Conservation (phyloP, 2,888 invertebrate genomes). For the Spilarctia lutea region DNA sequence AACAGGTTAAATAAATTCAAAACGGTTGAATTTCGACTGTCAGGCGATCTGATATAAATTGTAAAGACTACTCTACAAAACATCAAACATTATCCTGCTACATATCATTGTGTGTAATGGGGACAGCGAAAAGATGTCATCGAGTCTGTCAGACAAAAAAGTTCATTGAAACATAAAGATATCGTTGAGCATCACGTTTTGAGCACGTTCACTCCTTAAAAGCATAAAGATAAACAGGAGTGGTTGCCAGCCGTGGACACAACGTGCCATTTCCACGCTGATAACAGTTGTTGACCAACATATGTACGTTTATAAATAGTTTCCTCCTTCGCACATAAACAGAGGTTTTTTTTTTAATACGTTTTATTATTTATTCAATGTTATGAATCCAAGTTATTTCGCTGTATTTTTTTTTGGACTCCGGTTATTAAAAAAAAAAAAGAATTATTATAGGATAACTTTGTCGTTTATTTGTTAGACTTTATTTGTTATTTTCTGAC, state of each 20-base stretch:
- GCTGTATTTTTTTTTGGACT: no score
- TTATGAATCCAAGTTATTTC: no score
- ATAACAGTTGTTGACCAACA: conserved; percentile 27
- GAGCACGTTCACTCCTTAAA: conserved; percentile 30
- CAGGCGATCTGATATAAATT: not conserved
- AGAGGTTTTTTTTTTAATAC: not conserved
- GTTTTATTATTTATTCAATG: not conserved
- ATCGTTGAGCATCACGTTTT: conserved; percentile 27
- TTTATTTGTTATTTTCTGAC: no score
- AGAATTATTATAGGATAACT: no score
- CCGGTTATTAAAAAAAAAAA: no score
- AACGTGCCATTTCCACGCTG: conserved; percentile 31
- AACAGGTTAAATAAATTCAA: not conserved
- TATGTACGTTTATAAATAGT: not conserved
- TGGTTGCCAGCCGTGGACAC: conserved; percentile 26
- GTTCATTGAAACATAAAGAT: conserved; percentile 9
- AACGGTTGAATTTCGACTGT: no score
- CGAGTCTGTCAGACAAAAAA: not conserved
- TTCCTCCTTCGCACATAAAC: not conserved
- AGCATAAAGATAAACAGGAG: conserved; percentile 31
- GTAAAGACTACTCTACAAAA: not conserved
- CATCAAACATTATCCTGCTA: not conserved
- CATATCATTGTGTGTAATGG: not conserved
- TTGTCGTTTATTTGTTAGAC: no score
- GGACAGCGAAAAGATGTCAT: conserved; percentile 4